Percentiles rank a stretch among this genome's conserved stretches.
Evolutionary conservation across 2,113 vertebrate species (phyloP).

Genomic region (Oplegnathus fasciatus): DNA sequence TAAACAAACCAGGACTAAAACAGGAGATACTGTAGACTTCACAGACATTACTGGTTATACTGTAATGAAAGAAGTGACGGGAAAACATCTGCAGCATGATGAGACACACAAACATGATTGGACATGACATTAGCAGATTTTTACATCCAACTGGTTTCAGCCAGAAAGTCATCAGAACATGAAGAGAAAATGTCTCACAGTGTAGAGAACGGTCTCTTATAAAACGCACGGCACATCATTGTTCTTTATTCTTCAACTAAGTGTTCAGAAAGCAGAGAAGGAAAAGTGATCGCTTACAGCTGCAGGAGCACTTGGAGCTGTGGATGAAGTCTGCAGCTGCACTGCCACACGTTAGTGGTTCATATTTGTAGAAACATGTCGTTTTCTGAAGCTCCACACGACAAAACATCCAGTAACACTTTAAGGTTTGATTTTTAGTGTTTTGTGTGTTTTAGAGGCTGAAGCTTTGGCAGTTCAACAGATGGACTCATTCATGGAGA

Average conservation of each 20-base stretch:
- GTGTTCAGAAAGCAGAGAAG: not conserved
- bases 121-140: not conserved
- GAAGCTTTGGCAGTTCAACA: not conserved
- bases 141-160: not conserved
- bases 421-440: not conserved
- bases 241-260: not conserved
- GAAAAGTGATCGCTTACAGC: not conserved
- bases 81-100: too few species aligned
- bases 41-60: not conserved
- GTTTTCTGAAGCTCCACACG: not conserved
- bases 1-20: not conserved
- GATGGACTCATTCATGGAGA: too few species aligned
- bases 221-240: constrained; percentile 7
- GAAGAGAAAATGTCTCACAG: not conserved
- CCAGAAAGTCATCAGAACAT: not conserved
- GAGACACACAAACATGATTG: too few species aligned
- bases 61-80: not conserved
- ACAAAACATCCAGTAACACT: not conserved
- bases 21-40: not conserved
- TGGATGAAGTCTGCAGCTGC: too few species aligned
- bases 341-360: too few species aligned
- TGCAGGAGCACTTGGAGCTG: not conserved
- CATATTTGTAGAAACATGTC: too few species aligned
- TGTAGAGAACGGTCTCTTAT: not conserved
- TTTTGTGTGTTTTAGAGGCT: too few species aligned